Evolutionary conservation across 64 coral and sea anemone species (phyloP), one percentile per base, ranked within the genome.

Genomic region (Acropora tenuis): DNA sequence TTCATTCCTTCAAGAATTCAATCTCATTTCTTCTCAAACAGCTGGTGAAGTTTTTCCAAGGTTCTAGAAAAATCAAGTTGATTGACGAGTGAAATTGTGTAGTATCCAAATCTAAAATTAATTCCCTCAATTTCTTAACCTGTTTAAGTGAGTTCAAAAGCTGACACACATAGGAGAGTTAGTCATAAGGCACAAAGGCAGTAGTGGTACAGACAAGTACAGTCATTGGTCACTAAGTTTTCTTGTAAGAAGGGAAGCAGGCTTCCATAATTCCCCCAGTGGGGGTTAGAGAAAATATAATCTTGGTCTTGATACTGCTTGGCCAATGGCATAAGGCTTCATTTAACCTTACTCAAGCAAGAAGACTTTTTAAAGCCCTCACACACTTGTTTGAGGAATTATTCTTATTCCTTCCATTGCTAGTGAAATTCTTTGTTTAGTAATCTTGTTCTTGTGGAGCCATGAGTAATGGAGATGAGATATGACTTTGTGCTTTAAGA

Each of bases 211-310:
- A 55, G 52, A 10, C 52, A 55, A 55, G 52, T 7, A 55, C 5
- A 55, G 52, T 2, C 55, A 44, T 16, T n/a, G 43, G 65, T 72
- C 43, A 13, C 49, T 69, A 68, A 44, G 65, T 71, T 49, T 68
- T 85, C 44, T 65, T 17, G 40, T 30, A 41, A 10, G 82, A 71
- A 20, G 82, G 30, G 82, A 85, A 85, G 82, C 82, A 30, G 82
- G 82, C 82, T 85, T 85, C 82, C 61, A 49, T 85, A 30, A 30
- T 65, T 10, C 82, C 45, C 61, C 72, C 82, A 48, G 65, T 85
- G 82, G 15, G 82, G 82, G 82, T 69, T 13, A 71, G 4, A 4
- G 4, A 55, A 9, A 9, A 55, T 55, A 55, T 55, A 55, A 5
- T 5, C 41, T 13, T 9, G 43, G 8, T 13, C 47, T n/a, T 73